Evolutionary conservation across 2,888 invertebrate genomes (phyloP).

Genomic region (Tiliacea aurago): DNA sequence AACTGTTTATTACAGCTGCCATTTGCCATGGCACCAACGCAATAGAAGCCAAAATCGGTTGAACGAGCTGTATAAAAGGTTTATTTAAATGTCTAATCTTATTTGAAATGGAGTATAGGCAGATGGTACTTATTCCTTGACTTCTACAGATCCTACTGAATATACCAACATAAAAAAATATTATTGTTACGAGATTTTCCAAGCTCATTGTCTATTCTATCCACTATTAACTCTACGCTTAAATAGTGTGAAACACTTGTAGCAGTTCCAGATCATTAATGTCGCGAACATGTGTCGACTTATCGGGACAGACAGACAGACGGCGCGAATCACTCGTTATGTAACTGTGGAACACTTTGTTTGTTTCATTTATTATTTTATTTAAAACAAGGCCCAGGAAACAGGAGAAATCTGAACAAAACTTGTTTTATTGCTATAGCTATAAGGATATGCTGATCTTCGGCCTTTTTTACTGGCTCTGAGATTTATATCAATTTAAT

Average conservation of each 20-base stretch:
- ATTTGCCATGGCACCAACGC: no score
- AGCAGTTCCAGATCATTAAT: slow-evolving; percentile 72
- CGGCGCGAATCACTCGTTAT: slow-evolving; percentile 72
- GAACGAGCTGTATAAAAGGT: no score
- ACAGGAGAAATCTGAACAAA: background rate
- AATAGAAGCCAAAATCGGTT: no score
- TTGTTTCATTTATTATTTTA: slow-evolving; percentile 17
- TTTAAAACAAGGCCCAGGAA: background rate
- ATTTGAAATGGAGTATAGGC: no score
- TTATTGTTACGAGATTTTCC: no score
- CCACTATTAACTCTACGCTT: slow-evolving; percentile 10
- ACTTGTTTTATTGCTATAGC: background rate
- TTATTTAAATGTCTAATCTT: no score
- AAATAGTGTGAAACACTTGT: slow-evolving; percentile 72
- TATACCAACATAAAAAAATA: no score
- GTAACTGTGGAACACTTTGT: slow-evolving; percentile 43
- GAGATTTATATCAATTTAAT: background rate
- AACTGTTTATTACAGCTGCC: no score
- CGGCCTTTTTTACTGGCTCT: background rate
- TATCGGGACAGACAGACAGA: slow-evolving; percentile 73
- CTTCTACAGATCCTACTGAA: no score
- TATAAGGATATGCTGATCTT: background rate
- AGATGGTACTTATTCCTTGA: no score
- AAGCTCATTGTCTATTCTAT: slow-evolving; percentile 44
- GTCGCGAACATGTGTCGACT: slow-evolving; percentile 72